Conservation (phyloP, 2,888 invertebrate species). For the Lumbricus terrestris region DNA sequence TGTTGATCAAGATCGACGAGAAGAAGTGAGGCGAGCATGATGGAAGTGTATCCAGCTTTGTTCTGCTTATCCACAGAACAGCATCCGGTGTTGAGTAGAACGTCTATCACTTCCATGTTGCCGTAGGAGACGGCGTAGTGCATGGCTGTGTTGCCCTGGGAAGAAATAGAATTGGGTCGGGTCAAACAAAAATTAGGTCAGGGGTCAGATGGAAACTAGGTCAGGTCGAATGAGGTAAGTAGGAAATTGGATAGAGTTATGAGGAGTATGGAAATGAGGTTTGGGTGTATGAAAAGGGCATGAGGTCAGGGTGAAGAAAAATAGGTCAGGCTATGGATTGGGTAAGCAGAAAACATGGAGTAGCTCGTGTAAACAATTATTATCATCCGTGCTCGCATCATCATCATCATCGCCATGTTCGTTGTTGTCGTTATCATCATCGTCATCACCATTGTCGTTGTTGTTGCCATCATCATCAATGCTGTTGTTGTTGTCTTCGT, state of each 20-base stretch:
- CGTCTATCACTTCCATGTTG: slow-evolving; percentile 84
- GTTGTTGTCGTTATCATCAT: not conserved
- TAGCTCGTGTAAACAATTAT: too few species aligned
- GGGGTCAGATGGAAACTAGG: not conserved
- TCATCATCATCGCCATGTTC: too few species aligned
- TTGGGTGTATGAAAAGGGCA: too few species aligned
- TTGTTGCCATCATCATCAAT: too few species aligned
- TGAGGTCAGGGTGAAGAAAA: too few species aligned
- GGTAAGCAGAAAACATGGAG: too few species aligned
- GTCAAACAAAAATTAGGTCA: too few species aligned
- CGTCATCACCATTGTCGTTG: not conserved
- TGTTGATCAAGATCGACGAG: slow-evolving; percentile 63
- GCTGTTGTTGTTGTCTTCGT: too few species aligned
- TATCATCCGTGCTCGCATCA: too few species aligned
- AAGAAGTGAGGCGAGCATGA: slow-evolving; percentile 82
- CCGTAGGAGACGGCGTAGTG: slow-evolving; percentile 90
- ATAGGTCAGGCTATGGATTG: too few species aligned
- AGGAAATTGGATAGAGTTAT: too few species aligned
- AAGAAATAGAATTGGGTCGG: slow-evolving; percentile 27
- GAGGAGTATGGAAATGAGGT: too few species aligned
- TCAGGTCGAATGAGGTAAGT: not conserved
- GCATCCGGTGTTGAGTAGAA: slow-evolving; percentile 82
- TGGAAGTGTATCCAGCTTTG: slow-evolving; percentile 78
- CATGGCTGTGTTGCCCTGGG: slow-evolving; percentile 83
- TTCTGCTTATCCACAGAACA: slow-evolving; percentile 77